Evolutionary conservation across 2,888 invertebrate species (phyloP).

Genomic region (Abrostola tripartita): DNA sequence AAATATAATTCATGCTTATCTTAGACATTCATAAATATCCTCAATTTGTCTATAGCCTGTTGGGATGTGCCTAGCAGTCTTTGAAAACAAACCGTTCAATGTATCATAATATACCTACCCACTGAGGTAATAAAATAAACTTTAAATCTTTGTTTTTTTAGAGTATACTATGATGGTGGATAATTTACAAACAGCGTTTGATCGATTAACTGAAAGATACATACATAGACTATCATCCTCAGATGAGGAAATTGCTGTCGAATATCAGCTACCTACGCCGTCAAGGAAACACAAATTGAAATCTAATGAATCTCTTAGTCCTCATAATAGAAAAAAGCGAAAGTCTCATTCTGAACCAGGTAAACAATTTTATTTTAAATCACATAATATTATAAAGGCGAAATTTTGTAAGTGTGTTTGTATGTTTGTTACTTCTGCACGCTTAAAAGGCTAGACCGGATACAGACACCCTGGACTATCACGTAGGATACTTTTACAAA

Average conservation of each 20-base stretch:
- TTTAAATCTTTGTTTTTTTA: slow-evolving; percentile 69
- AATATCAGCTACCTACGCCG: slow-evolving; percentile 88
- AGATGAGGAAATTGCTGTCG: slow-evolving; percentile 92
- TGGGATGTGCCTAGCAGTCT: too few species aligned
- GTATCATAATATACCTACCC: too few species aligned
- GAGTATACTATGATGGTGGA: slow-evolving; percentile 97
- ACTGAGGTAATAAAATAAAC: too few species aligned
- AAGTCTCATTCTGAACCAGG: slow-evolving; percentile 78
- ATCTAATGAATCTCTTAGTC: slow-evolving; percentile 74
- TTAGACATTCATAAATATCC: not conserved
- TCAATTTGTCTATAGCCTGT: not conserved
- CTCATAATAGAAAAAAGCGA: slow-evolving; percentile 79
- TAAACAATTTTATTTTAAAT: slow-evolving; percentile 37
- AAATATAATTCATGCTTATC: not conserved
- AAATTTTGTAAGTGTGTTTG: too few species aligned
- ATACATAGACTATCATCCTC: slow-evolving; percentile 94
- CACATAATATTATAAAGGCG: too few species aligned
- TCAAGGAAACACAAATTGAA: slow-evolving; percentile 83
- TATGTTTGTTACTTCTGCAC: too few species aligned
- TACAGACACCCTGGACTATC: too few species aligned
- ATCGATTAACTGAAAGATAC: slow-evolving; percentile 94
- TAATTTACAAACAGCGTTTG: slow-evolving; percentile 94
- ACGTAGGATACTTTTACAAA: too few species aligned
- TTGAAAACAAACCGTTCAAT: too few species aligned
- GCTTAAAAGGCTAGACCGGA: too few species aligned